phyloP scores from a whole-genome alignment of 2,888 invertebrate species.

The Stenchaetothrips biformis region DNA sequence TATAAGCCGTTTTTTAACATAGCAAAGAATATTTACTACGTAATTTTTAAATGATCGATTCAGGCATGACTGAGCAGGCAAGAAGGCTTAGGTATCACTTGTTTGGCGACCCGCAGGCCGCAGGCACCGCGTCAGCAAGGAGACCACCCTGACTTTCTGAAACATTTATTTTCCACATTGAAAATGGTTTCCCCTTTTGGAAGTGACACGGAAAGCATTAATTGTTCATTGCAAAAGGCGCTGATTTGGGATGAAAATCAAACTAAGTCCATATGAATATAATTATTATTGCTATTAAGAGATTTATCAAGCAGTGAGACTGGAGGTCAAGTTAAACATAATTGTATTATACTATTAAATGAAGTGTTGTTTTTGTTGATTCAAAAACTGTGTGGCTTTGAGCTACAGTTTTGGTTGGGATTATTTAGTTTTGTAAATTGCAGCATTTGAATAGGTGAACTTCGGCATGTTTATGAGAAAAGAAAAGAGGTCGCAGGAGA shows the following conservation, averaged over 20 bases:
- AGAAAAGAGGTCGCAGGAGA: slow-evolving; percentile 20
- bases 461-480: slow-evolving; percentile 21
- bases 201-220: slow-evolving; percentile 6
- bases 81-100: slow-evolving; percentile 12
- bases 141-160: slow-evolving; percentile 8
- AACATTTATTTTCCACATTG: slow-evolving; percentile 21
- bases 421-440: slow-evolving; percentile 25
- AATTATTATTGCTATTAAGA: slow-evolving; percentile 18
- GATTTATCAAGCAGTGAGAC: slow-evolving; percentile 19
- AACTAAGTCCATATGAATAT: slow-evolving; percentile 24
- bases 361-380: slow-evolving; percentile 23
- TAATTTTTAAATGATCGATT: slow-evolving; percentile 24
- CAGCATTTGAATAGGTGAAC: slow-evolving; percentile 23
- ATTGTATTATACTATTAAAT: slow-evolving; percentile 25
- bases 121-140: background rate
- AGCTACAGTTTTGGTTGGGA: slow-evolving; percentile 20
- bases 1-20: slow-evolving; percentile 24
- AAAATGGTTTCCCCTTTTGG: background rate
- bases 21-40: slow-evolving; percentile 25
- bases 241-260: slow-evolving; percentile 16
- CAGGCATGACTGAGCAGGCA: slow-evolving; percentile 5
- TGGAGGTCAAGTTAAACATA: slow-evolving; percentile 18
- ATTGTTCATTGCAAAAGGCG: background rate
- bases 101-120: background rate
- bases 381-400: slow-evolving; percentile 12